phyloP scores from a whole-genome alignment of 2,888 invertebrate genomes.

The Drosophila subquinaria region DNA sequence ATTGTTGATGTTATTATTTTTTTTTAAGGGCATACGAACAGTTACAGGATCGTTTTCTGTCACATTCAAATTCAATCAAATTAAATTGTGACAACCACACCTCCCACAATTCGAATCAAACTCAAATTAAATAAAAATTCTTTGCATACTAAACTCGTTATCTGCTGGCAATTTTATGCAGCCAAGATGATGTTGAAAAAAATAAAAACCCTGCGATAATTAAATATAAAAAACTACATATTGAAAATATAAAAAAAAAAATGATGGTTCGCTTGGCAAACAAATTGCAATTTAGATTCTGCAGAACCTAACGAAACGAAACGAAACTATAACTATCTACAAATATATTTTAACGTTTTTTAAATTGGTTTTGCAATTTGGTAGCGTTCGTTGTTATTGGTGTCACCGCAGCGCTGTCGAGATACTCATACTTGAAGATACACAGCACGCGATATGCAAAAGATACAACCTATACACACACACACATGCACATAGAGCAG shows the following conservation, averaged over 20 bases:
- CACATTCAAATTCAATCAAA: conserved; percentile 56
- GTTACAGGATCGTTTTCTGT: conserved; percentile 18
- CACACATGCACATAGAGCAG: conserved; percentile 33
- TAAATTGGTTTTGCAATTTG: conserved; percentile 76
- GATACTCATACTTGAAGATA: conserved; percentile 76
- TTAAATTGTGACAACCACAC: conserved; percentile 19
- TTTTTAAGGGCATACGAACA: conserved; percentile 1
- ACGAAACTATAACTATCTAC: conserved; percentile 54
- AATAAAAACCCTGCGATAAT: conserved; percentile 43
- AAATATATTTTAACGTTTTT: conserved; percentile 61
- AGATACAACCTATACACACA: conserved; percentile 54
- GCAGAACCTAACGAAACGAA: conserved; percentile 38
- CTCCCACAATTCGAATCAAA: conserved; percentile 26
- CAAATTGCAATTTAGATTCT: conserved; percentile 61
- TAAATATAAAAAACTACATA: conserved; percentile 50
- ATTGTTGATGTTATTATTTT: background rate
- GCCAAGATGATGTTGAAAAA: conserved; percentile 25
- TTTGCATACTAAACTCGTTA: conserved; percentile 60
- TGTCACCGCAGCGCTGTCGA: conserved; percentile 55
- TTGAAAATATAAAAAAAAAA: conserved; percentile 19
- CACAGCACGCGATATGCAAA: conserved; percentile 72
- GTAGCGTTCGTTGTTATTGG: conserved; percentile 44
- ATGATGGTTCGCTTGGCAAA: conserved; percentile 32
- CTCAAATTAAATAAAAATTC: conserved; percentile 43
- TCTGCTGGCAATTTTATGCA: conserved; percentile 24